These are phyloP conservation scores for Dryas iulia DNA, from an alignment of 1,140 invertebrate species.

Conservation along the genomic window DNA sequence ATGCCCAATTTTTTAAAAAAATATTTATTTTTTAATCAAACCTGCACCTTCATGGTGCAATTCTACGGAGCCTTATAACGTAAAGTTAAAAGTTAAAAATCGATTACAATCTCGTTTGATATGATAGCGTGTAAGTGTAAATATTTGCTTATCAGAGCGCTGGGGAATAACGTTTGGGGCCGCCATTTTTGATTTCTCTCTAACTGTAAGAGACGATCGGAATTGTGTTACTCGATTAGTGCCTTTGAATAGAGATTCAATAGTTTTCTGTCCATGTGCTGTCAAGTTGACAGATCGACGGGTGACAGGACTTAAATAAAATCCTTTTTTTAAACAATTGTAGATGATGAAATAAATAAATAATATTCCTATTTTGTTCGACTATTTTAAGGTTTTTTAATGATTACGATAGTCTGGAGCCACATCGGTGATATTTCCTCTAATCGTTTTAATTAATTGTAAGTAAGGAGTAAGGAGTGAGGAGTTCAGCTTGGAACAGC, in stretches of 20 bases:
- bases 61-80: background rate
- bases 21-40: background rate
- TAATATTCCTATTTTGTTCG: background rate
- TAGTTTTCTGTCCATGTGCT: too few relatives aligned
- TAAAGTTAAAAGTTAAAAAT: background rate
- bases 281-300: too few relatives aligned
- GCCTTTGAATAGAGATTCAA: slow-evolving; percentile 2
- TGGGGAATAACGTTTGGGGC: background rate
- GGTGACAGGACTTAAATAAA: too few relatives aligned
- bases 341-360: too few relatives aligned
- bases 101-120: background rate
- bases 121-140: background rate
- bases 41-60: background rate
- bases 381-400: background rate
- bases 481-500: background rate
- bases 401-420: background rate
- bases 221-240: slow-evolving; percentile 11
- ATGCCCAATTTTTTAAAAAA: background rate
- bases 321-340: slow-evolving; percentile 6
- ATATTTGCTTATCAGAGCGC: background rate
- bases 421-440: background rate
- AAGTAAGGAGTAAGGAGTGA: background rate
- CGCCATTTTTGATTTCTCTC: background rate
- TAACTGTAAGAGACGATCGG: background rate
- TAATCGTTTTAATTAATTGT: background rate